Base-by-base conservation (phyloP, 2,797 vertebrate species). In the Argentina silus region DNA sequence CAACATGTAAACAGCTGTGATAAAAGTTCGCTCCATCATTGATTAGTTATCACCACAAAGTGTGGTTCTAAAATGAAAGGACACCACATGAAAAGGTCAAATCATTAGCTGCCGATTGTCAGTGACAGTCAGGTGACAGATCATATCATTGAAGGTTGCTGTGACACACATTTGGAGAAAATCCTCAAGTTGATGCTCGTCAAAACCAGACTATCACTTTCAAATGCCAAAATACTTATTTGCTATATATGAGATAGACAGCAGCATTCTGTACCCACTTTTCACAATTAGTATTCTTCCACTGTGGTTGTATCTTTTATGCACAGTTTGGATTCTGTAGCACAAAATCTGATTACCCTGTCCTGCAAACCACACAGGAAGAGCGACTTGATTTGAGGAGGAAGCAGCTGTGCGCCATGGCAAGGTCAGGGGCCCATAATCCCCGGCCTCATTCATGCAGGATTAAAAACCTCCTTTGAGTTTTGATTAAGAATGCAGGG, bases 401-500 rank as follows among this genome's bases (percentile, higher is more conserved):
- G 82, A 92, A 91, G 87, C 93, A 95, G 91, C 92, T 94, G 93
- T 82, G 80, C 86, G 66, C 72, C 89, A 92, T 88, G 79, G 85
- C 89, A 89, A 93, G 94, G 91, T 95, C 95, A 94, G 86, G 78
- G 76, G 81, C 74, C 83, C 84, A 77, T 96, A 97, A 95, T 96
- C 96, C 91, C 81, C 89, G 83, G 79, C 91, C 89, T 93, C 90
- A 87, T 92, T 88, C 83, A 93, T 90, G 89, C 75, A 14, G 94
- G 96, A 97, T 97, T 97, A 97, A 93, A 96, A 95, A 94, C 93
- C 91, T 90, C 84, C 93, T 95, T 86, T 64, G 93, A 93, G 91
- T 95, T 96, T 89, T 96, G 95, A 98, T 98, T 97, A 97, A 97
- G 94, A 96, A 95, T 79, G 85, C 93, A 93, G 94, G 94, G 94